Percentiles rank a stretch among this genome's conserved stretches.
Evolutionary conservation across 2,113 vertebrate species (phyloP).

Genomic region (Danionella cerebrum): DNA sequence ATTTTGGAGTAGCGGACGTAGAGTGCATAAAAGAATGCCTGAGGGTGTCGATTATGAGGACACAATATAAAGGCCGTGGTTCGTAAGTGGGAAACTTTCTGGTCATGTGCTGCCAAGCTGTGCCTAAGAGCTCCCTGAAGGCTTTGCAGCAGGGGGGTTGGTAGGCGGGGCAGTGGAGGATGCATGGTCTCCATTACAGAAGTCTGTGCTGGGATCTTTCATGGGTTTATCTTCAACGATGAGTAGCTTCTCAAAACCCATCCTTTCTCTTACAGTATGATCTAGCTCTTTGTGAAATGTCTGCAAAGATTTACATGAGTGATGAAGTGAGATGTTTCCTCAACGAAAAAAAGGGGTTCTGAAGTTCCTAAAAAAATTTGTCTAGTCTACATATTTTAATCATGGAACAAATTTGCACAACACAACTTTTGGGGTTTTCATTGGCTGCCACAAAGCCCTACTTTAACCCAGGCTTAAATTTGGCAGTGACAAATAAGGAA

Average conservation of each 20-base stretch:
- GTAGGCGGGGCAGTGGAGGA: conserved; percentile 44
- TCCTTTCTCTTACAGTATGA: no score
- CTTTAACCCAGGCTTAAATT: no score
- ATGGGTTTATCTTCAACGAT: no score
- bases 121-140: conserved; percentile 56
- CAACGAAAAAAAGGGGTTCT: no score
- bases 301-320: no score
- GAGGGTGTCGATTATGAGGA: neutral
- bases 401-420: no score
- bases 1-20: conserved; percentile 13
- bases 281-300: no score
- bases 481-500: neutral
- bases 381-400: no score
- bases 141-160: conserved; percentile 44
- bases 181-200: conserved; percentile 65
- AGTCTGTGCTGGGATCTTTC: conserved; percentile 9
- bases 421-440: no score
- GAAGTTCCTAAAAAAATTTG: no score
- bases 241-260: no score
- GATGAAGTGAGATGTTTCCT: no score
- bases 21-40: neutral
- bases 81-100: conserved; percentile 15
- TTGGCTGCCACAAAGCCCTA: neutral
- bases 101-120: conserved; percentile 64
- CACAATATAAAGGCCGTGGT: conserved; percentile 8